Conservation (phyloP, 2,113 vertebrate genomes). For the Eulacestoma nigropectus region DNA sequence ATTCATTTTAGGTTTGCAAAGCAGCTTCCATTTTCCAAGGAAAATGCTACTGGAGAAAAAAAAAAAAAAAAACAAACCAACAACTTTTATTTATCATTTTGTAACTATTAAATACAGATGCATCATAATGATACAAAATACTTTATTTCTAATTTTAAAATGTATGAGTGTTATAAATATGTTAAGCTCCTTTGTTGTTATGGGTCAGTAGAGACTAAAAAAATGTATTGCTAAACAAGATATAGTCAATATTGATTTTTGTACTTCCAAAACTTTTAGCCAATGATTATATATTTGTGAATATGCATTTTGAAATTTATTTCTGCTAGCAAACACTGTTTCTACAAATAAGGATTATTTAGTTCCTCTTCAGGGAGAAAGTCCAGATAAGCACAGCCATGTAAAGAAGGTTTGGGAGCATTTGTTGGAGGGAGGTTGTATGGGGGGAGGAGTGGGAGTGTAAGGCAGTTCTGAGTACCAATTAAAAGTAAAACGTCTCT, state of each 20-base stretch:
- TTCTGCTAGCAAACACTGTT: neutral
- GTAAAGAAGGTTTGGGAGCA: neutral
- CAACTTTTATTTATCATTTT: neutral
- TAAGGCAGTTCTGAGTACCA: neutral
- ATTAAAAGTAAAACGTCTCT: neutral
- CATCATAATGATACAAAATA: neutral
- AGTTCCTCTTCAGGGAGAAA: neutral
- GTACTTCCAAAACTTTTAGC: neutral
- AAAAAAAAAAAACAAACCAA: too few species aligned
- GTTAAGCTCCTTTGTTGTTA: neutral
- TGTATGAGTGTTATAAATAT: neutral
- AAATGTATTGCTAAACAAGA: neutral
- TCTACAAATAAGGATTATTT: neutral
- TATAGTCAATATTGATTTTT: constrained; percentile 32
- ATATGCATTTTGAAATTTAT: neutral
- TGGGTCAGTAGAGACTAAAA: neutral
- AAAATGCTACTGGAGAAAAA: neutral
- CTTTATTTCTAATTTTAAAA: neutral
- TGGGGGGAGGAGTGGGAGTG: neutral
- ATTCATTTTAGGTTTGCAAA: neutral
- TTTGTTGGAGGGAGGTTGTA: neutral
- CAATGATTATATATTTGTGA: neutral
- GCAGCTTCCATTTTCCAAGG: neutral
- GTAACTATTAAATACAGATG: neutral
- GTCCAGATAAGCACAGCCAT: neutral